Base-by-base conservation (phyloP, 2,888 invertebrate species). In the Ormia ochracea region DNA sequence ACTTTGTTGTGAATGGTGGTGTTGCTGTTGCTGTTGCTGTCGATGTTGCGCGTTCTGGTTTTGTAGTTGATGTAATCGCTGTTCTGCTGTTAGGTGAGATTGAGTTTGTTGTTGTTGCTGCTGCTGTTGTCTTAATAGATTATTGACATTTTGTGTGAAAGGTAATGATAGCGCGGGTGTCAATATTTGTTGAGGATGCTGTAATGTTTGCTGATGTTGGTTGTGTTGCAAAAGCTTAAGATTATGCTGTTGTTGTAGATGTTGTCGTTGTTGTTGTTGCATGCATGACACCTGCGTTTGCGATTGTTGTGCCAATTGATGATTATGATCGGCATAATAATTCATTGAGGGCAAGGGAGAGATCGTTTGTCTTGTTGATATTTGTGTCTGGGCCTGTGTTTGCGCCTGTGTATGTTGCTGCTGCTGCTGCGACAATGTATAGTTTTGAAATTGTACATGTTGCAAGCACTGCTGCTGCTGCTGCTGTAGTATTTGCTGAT, bases 351-450 rank as follows among this genome's bases (percentile, higher is more conserved):
- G 52, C 73, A 83, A 78, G 75, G 83, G 78, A 73, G 82, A 65
- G 81, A 75, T 68, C 81, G 82, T 69, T 82, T 82, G 38, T 82
- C 83, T n/a, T 83, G 85, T 4, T 82, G 78, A 33, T 58, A 74
- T 19, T 19, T 63, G n/a, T 82, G 78, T 36, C 54, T 70, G 21
- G 14, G 70, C 12, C 26, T 41, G 33, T 3, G 56, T 54, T 45
- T 66, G 68, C 33, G 26, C 14, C 26, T 45, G 76, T 10, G 48
- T 23, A 10, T 78, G 78, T 52, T 81, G 72, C 63, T 69, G 69
- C 12, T 78, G 81, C 26, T 80, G 86, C 78, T 84, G 73, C 36
- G 63, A 43, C 12, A 56, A 28, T 41, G 80, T 23, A 54, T 82
- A 83, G 41, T 80, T 82, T 43, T 68, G 36, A 78, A 79, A 76